phyloP scores from a whole-genome alignment of 2,113 vertebrate species.

The Forbesichthys papilliferus region DNA sequence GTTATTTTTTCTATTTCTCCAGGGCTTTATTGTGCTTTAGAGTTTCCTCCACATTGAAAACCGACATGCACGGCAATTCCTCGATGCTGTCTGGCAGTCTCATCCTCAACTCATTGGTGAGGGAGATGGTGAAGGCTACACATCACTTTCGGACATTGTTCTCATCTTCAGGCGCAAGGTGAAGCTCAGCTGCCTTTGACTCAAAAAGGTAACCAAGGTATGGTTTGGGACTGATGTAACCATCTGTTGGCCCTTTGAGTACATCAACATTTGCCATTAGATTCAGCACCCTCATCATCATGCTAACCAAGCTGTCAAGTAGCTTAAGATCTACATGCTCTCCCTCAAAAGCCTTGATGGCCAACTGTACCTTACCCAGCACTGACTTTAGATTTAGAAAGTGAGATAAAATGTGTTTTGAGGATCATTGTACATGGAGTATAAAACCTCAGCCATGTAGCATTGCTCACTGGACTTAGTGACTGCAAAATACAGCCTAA shows the following conservation, averaged over 20 bases:
- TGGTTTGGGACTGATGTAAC: slow-evolving; percentile 28
- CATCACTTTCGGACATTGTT: slow-evolving; percentile 9
- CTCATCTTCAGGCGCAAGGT: slow-evolving; percentile 17
- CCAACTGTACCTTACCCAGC: slow-evolving; percentile 19
- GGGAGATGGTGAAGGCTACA: slow-evolving; percentile 25
- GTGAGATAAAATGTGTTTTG: slow-evolving; percentile 23
- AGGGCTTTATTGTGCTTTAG: slow-evolving; percentile 7
- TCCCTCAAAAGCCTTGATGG: not conserved
- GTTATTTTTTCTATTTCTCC: slow-evolving; percentile 20
- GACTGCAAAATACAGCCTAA: slow-evolving; percentile 16
- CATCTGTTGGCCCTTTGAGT: slow-evolving; percentile 26
- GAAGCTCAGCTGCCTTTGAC: slow-evolving; percentile 24
- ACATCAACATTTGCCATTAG: no score
- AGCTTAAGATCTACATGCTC: no score
- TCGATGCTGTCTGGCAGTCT: slow-evolving; percentile 9
- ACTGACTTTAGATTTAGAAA: slow-evolving; percentile 26
- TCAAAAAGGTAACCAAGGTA: slow-evolving; percentile 37
- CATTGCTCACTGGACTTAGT: slow-evolving; percentile 8
- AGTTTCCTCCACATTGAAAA: not conserved
- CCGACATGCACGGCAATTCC: slow-evolving; percentile 7
- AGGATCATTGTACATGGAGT: slow-evolving; percentile 11
- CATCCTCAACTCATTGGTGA: slow-evolving; percentile 1
- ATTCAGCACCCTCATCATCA: no score
- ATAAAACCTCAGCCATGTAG: slow-evolving; percentile 9
- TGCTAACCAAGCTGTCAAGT: no score